phyloP scores from a whole-genome alignment of 2,888 invertebrate genomes.

The Polymixis lichenea region DNA sequence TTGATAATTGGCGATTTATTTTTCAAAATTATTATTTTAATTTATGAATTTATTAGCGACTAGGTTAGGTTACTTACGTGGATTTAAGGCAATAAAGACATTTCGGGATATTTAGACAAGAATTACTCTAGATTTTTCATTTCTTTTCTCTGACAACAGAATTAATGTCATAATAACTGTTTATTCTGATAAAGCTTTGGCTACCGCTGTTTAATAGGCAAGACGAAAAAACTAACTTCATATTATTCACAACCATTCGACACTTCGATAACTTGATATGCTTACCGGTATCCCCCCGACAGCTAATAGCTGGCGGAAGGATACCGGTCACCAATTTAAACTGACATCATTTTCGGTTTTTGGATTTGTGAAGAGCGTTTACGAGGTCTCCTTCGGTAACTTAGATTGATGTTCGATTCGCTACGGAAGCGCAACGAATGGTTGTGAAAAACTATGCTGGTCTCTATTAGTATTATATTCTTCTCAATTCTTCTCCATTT shows the following conservation, averaged over 20 bases:
- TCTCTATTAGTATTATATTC: not conserved
- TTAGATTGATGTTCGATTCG: not conserved
- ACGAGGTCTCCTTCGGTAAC: no score
- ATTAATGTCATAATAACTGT: not conserved
- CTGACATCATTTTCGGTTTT: not conserved
- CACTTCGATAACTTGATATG: not conserved
- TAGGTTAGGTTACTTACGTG: not conserved
- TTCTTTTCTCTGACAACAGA: not conserved
- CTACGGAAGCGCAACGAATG: not conserved
- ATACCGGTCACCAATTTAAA: not conserved
- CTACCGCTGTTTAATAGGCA: not conserved
- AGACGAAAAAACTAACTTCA: not conserved
- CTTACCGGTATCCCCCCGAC: not conserved
- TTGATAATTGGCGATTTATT: conserved; percentile 64
- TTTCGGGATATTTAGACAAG: not conserved
- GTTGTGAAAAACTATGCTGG: not conserved
- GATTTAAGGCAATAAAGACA: not conserved
- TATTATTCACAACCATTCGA: not conserved
- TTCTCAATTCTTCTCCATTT: not conserved
- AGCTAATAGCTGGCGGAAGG: not conserved
- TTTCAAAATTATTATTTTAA: conserved; percentile 46
- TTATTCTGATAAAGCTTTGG: not conserved
- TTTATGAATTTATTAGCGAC: not conserved
- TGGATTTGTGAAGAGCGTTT: not conserved
- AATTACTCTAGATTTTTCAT: not conserved